A percentile compares a stretch with the other conserved stretches of the same genome.
phyloP scores from a whole-genome alignment of 2,888 invertebrate species.

The Muschampia plurimacula region DNA sequence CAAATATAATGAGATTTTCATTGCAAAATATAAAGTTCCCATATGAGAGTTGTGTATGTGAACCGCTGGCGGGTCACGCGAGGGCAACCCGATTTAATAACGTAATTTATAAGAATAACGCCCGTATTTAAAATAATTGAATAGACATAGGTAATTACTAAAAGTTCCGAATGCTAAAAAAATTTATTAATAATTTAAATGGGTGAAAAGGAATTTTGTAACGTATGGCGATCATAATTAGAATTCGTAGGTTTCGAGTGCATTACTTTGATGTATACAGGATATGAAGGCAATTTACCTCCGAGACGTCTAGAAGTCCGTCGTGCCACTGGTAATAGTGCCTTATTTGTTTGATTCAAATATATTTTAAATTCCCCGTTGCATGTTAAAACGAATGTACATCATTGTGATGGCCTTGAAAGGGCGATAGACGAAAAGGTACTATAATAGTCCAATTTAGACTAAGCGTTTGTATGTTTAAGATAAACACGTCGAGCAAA shows the following conservation, averaged over 20 bases:
- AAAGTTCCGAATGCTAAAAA: slow-evolving; percentile 14
- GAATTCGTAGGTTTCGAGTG: neutral
- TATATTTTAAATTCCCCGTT: slow-evolving; percentile 30
- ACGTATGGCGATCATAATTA: too few species aligned
- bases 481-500: too few species aligned
- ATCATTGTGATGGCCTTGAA: slow-evolving; percentile 26
- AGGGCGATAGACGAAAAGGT: slow-evolving; percentile 22
- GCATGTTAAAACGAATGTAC: slow-evolving; percentile 27
- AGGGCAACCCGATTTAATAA: slow-evolving; percentile 23
- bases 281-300: neutral
- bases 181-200: neutral
- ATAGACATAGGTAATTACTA: neutral
- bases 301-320: neutral
- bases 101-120: slow-evolving; percentile 33
- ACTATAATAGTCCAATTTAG: neutral
- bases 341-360: slow-evolving; percentile 22
- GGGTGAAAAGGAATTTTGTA: too few species aligned
- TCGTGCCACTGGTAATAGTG: slow-evolving; percentile 1
- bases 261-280: neutral
- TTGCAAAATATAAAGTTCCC: slow-evolving; percentile 31
- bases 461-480: neutral
- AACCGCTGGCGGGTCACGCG: slow-evolving; percentile 22
- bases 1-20: slow-evolving; percentile 19
- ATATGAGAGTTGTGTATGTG: slow-evolving; percentile 5
- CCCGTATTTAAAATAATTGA: slow-evolving; percentile 26